These are phyloP conservation scores for Halcyon chelicuti DNA, from an alignment of 2,797 vertebrate genomes.

Conservation along the genomic window DNA sequence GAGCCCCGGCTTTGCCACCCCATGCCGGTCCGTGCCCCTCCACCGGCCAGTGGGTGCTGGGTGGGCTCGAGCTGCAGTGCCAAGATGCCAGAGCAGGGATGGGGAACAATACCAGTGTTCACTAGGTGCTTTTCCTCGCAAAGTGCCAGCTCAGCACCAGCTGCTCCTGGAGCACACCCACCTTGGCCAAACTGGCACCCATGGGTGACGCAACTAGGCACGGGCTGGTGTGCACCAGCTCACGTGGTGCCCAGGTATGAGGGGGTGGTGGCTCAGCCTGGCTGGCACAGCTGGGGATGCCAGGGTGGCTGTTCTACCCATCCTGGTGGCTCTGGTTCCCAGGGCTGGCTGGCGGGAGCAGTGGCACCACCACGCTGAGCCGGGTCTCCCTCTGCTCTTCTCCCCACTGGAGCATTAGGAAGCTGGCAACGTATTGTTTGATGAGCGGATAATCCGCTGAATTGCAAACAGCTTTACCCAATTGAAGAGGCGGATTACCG, in stretches of 20 bases:
- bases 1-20: background rate
- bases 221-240: background rate
- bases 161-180: background rate
- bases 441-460: conserved; percentile 72
- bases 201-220: accelerated
- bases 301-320: background rate
- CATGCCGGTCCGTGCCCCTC: accelerated
- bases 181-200: background rate
- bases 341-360: background rate
- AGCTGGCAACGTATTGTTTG: conserved; percentile 59
- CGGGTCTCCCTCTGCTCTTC: conserved; percentile 24
- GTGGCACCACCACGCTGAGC: background rate
- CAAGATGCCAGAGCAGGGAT: background rate
- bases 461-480: conserved; percentile 75
- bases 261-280: background rate
- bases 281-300: accelerated
- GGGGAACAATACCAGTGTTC: background rate
- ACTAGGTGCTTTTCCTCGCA: accelerated
- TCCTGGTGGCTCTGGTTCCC: background rate
- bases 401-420: conserved; percentile 28
- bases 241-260: accelerated
- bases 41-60: accelerated
- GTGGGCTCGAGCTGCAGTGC: background rate
- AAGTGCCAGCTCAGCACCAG: background rate
- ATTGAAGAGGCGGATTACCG: conserved; percentile 69